Base-by-base conservation (phyloP, 2,113 vertebrate genomes). In the Pachyramphus minor region DNA sequence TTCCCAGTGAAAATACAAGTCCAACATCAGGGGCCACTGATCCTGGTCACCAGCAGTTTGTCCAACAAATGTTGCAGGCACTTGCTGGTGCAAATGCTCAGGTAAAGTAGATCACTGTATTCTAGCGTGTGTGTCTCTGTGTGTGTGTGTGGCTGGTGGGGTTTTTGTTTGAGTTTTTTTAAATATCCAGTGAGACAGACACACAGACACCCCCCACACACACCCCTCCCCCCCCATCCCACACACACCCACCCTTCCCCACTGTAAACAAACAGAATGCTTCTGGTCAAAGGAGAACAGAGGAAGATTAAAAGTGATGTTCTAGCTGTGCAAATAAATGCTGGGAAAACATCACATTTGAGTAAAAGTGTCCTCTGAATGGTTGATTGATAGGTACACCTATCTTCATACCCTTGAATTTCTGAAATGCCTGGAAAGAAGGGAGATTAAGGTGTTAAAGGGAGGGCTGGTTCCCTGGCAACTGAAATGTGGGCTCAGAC, bases 61-160 rank as follows among this genome's bases (percentile, higher is more conserved):
- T 99, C 31, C 98, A 98, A 10, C 98, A 99, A 77, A 99, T 99
- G 98, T 96, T 99, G 41, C 98, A 98, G 95, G 97, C 98, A 17
- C 98, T 99, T 87, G 98, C 98, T 95, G 97, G 97, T 94, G 96
- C 97, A 74, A 98, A 97, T 93, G 91, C 97, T 82, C 98, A 97
- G 98, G 98, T 99, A 97, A 94, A 72, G 44, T 50, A 74, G 39
- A 62, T 92, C 13, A 50, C 35, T 75, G 30, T 31, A 44, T 53
- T 83, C 35, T 62, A 33, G 30, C 19, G 37, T 41, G 23, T 17
- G 23, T 18, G 52, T 66, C 59, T 66, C 45, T 47, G 30, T 55
- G 41, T 41, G 23, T 14, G 31, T 17, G 18, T 17, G 60, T 66
- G 56, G 27, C 50, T 45, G 81, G 30, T 78, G 33, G 4, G 13